Evolutionary conservation across 64 coral and sea anemone genomes (phyloP).

Genomic region (Actinia tenebrosa): DNA sequence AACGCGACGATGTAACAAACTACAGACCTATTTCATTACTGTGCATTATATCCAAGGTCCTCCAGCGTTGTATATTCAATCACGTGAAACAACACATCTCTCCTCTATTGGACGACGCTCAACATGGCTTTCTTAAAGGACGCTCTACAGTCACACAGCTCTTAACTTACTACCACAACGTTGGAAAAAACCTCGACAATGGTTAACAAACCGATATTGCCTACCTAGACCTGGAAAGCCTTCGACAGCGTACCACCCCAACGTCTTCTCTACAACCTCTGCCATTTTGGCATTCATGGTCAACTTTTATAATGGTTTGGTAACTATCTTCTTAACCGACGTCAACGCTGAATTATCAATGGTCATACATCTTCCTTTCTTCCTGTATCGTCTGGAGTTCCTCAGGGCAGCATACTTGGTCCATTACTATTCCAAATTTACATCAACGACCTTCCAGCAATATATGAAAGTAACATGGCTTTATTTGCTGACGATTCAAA

Average conservation of each 20-base stretch:
- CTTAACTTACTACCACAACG: not conserved
- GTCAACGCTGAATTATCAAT: slow-evolving; percentile 1
- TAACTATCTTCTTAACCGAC: not conserved
- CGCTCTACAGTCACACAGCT: slow-evolving; percentile 21
- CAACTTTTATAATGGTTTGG: slow-evolving; percentile 15
- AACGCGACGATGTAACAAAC: not conserved
- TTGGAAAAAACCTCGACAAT: slow-evolving; percentile 7
- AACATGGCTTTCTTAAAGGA: slow-evolving; percentile 17
- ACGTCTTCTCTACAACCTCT: slow-evolving; percentile 16
- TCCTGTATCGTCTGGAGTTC: slow-evolving; percentile 35
- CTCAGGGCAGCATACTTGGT: slow-evolving; percentile 21
- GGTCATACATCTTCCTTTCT: not conserved
- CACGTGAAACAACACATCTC: not conserved
- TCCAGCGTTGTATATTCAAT: slow-evolving; percentile 12
- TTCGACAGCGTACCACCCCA: not conserved
- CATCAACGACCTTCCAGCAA: slow-evolving; percentile 14
- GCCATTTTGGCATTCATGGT: slow-evolving; percentile 8
- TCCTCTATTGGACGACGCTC: not conserved
- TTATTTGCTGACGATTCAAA: slow-evolving; percentile 38
- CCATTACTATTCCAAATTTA: slow-evolving; percentile 33
- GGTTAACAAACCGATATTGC: not conserved
- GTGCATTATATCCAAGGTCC: not conserved
- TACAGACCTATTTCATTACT: slow-evolving; percentile 16
- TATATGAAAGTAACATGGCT: not conserved
- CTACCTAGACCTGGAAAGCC: slow-evolving; percentile 5